Percentiles rank a stretch among this genome's conserved stretches.
These are phyloP conservation scores for Lagenorhynchus albirostris DNA, from an alignment of 2,113 vertebrate genomes.

Conservation along the genomic window DNA sequence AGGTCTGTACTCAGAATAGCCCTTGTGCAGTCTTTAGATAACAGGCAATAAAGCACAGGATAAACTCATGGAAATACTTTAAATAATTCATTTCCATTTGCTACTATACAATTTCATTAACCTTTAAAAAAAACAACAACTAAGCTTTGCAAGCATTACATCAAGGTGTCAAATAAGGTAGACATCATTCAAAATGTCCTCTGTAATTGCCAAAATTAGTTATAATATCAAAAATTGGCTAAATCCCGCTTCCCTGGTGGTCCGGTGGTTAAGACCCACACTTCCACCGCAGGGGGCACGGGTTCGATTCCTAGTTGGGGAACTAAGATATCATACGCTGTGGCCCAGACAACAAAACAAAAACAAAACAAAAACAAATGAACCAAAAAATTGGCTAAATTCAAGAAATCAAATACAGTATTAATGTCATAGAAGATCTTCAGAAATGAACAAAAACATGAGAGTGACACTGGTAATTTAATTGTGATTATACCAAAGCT, in stretches of 20 bases:
- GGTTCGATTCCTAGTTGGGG: not conserved
- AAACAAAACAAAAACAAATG: no score
- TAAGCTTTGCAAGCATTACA: not conserved
- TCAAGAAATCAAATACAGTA: not conserved
- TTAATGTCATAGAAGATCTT: not conserved
- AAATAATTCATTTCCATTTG: not conserved
- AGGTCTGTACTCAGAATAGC: not conserved
- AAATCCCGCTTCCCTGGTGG: not conserved
- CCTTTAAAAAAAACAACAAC: not conserved
- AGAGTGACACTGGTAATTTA: not conserved
- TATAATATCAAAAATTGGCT: not conserved
- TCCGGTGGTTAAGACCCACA: not conserved
- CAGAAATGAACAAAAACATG: constrained; percentile 9
- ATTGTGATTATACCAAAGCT: not conserved
- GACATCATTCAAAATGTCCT: not conserved
- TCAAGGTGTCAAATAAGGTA: not conserved
- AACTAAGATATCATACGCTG: not conserved
- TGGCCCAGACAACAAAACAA: not conserved
- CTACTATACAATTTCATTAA: not conserved
- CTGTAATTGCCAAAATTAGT: not conserved
- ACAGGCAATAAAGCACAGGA: not conserved
- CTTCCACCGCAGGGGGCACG: not conserved
- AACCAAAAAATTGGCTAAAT: not conserved
- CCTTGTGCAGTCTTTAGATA: not conserved
- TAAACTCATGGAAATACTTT: not conserved